Evolutionary conservation across 2,113 vertebrate genomes (phyloP).

Genomic region (Alethe castanea): DNA sequence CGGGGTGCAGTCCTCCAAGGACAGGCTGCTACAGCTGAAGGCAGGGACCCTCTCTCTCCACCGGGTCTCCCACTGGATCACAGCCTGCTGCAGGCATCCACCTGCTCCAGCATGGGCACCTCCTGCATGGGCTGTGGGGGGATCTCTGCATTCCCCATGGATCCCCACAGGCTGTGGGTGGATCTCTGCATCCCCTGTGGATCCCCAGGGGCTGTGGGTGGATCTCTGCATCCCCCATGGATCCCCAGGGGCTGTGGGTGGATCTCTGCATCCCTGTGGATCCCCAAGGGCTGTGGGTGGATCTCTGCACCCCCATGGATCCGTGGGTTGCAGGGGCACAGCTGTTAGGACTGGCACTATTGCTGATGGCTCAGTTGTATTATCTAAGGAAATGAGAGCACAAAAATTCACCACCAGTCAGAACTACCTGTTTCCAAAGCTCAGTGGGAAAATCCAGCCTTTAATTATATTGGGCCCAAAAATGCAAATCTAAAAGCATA

Average conservation of each 20-base stretch:
- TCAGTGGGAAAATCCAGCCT: neutral
- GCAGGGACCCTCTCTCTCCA: neutral
- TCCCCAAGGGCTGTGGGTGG: neutral
- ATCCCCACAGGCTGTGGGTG: neutral
- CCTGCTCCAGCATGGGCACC: too few relatives aligned
- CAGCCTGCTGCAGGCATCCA: too few relatives aligned
- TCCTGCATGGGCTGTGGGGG: too few relatives aligned
- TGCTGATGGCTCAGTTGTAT: neutral
- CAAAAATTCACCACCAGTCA: neutral
- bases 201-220: neutral
- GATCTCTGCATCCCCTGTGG: neutral
- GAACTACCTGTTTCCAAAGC: neutral
- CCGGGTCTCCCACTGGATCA: too few relatives aligned
- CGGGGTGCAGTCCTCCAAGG: neutral
- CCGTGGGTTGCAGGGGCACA: neutral
- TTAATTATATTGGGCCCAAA: neutral
- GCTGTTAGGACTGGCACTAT: neutral
- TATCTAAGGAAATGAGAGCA: neutral
- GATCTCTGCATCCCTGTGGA: too few relatives aligned
- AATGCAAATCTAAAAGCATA: neutral
- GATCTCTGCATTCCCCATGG: neutral
- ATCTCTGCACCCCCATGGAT: neutral
- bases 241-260: too few relatives aligned
- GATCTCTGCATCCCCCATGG: neutral
- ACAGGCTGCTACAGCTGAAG: neutral